Percentiles rank a stretch among this genome's conserved stretches.
phyloP scores from a whole-genome alignment of 1,140 invertebrate species.

The Brachionus manjavacas region DNA sequence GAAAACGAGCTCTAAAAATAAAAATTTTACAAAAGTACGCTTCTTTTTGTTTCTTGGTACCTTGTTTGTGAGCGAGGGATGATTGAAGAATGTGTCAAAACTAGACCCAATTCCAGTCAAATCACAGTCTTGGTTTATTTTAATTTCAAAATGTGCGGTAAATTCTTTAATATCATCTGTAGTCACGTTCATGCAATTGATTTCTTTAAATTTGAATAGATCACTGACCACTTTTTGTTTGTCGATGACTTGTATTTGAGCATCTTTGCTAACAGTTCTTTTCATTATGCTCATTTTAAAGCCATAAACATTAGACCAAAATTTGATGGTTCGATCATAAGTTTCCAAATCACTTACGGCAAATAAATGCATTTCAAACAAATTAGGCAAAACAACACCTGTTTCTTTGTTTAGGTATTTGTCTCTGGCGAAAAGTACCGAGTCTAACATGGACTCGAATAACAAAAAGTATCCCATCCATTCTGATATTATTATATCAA shows the following conservation, averaged over 20 bases:
- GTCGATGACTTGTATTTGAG: background rate
- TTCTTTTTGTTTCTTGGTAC: background rate
- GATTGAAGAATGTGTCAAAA: slow-evolving; percentile 40
- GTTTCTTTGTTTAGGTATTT: slow-evolving; percentile 49
- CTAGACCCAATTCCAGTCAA: slow-evolving; percentile 26
- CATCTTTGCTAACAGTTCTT: background rate
- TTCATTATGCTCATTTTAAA: slow-evolving; percentile 41
- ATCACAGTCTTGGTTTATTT: background rate
- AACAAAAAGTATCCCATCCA: slow-evolving; percentile 59
- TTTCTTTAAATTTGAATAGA: slow-evolving; percentile 16
- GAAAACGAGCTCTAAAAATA: slow-evolving; percentile 17
- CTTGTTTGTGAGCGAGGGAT: background rate
- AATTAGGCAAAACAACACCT: slow-evolving; percentile 53
- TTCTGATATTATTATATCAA: slow-evolving; percentile 57
- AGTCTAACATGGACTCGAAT: slow-evolving; percentile 59
- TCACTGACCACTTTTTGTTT: slow-evolving; percentile 18
- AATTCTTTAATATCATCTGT: background rate
- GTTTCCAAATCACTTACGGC: slow-evolving; percentile 49
- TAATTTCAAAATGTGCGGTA: background rate
- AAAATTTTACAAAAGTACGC: background rate
- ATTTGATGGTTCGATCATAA: slow-evolving; percentile 40
- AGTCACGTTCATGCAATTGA: slow-evolving; percentile 14
- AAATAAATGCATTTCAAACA: slow-evolving; percentile 50
- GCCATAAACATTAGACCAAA: slow-evolving; percentile 40
- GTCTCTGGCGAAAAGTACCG: slow-evolving; percentile 54